A percentile compares a stretch with the other conserved stretches of the same genome.
Evolutionary conservation across 1,140 invertebrate species (phyloP).

Genomic region (Drosophila sp.): DNA sequence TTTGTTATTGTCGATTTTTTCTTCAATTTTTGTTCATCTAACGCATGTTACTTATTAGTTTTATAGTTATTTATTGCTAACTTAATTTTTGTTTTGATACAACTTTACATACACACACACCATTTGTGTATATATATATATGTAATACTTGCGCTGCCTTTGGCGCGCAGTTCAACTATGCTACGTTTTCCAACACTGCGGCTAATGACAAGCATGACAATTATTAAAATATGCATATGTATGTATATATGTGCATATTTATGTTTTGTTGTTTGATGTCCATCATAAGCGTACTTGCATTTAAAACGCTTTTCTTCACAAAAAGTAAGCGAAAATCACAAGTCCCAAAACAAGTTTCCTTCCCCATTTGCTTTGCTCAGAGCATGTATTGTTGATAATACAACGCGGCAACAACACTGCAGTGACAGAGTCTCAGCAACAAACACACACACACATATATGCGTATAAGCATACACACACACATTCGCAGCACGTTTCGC

Average conservation of each 20-base stretch:
- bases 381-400: conserved; percentile 47
- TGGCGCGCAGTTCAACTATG: conserved; percentile 40
- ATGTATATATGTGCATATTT: conserved; percentile 6
- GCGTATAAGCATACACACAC: background rate
- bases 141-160: conserved; percentile 25
- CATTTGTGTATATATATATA: background rate
- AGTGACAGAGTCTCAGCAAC: conserved; percentile 8
- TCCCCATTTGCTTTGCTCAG: conserved; percentile 26
- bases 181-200: conserved; percentile 34
- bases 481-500: conserved; percentile 64
- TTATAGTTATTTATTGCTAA: conserved; percentile 8
- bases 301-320: conserved; percentile 30
- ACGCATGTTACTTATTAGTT: background rate
- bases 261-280: conserved; percentile 22
- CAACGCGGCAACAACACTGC: conserved; percentile 8
- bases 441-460: background rate
- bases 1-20: background rate
- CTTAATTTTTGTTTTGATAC: conserved; percentile 6
- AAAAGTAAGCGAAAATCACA: conserved; percentile 52
- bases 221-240: conserved; percentile 1
- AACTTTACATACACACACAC: background rate
- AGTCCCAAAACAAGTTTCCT: conserved; percentile 70
- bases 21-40: background rate
- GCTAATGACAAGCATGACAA: conserved; percentile 30
- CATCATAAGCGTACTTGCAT: conserved; percentile 43